These are phyloP conservation scores for Urocolius indicus DNA, from an alignment of 2,113 vertebrate species.

Conservation along the genomic window DNA sequence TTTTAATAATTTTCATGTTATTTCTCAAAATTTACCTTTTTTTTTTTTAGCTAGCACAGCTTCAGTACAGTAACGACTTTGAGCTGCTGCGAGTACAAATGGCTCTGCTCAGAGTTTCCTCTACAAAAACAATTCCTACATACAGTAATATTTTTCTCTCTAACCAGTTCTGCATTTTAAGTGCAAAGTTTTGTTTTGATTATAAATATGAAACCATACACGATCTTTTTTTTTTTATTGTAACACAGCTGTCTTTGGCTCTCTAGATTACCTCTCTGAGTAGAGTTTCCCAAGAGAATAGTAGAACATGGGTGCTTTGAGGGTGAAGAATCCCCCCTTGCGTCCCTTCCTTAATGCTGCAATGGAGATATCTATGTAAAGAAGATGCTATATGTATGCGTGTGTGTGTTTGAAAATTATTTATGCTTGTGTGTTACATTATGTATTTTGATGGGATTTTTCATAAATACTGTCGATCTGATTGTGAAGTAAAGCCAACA, in stretches of 20 bases:
- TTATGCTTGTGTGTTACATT: not conserved
- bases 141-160: not conserved
- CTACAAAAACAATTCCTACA: not conserved
- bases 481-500: not conserved
- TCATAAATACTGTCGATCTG: not conserved
- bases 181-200: not conserved
- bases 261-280: not conserved
- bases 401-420: not conserved
- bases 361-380: not conserved
- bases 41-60: not conserved
- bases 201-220: not conserved
- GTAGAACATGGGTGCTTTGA: not conserved
- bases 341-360: not conserved
- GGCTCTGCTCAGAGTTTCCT: not conserved
- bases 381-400: not conserved
- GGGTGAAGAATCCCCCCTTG: not conserved
- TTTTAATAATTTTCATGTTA: slow-evolving; percentile 5
- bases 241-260: not conserved
- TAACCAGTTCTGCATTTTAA: not conserved
- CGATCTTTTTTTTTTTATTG: not conserved
- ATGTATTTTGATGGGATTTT: not conserved
- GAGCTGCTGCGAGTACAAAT: not conserved
- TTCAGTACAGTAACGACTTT: not conserved
- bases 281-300: not conserved
- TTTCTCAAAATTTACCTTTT: not conserved